A percentile compares a stretch with the other conserved stretches of the same genome.
These are phyloP conservation scores for Catamblyrhynchus diadema DNA, from an alignment of 2,797 vertebrate genomes.

Conservation along the genomic window DNA sequence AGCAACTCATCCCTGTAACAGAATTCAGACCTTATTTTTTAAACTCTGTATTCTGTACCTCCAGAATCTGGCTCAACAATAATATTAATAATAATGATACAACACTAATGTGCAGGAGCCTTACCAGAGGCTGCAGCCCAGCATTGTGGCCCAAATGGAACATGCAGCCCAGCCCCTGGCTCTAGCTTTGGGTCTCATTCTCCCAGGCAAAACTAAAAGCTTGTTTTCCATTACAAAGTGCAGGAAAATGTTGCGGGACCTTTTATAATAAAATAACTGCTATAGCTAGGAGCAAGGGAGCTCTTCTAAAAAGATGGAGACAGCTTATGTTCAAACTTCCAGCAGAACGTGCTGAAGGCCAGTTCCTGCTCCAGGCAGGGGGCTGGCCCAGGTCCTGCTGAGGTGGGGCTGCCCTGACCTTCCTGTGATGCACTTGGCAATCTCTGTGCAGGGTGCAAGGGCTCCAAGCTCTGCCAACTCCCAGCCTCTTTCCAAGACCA, in stretches of 20 bases:
- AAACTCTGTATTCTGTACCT: neutral
- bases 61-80: neutral
- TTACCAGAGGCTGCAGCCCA: neutral
- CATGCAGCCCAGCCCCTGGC: accelerated
- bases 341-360: accelerated
- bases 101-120: neutral
- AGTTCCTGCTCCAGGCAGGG: neutral
- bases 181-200: neutral
- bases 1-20: neutral
- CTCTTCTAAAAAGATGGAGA: neutral
- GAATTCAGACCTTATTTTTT: neutral
- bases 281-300: neutral
- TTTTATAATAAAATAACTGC: neutral
- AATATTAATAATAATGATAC: neutral
- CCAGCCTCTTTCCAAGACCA: neutral
- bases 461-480: neutral
- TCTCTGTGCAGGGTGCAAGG: accelerated
- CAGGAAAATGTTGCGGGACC: neutral
- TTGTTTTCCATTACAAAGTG: neutral
- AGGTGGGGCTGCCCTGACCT: neutral
- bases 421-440: neutral
- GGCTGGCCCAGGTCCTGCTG: accelerated
- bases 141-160: neutral
- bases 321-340: neutral
- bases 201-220: neutral